Conservation (phyloP, 2,888 invertebrate genomes). For the Anarsia innoxiella region DNA sequence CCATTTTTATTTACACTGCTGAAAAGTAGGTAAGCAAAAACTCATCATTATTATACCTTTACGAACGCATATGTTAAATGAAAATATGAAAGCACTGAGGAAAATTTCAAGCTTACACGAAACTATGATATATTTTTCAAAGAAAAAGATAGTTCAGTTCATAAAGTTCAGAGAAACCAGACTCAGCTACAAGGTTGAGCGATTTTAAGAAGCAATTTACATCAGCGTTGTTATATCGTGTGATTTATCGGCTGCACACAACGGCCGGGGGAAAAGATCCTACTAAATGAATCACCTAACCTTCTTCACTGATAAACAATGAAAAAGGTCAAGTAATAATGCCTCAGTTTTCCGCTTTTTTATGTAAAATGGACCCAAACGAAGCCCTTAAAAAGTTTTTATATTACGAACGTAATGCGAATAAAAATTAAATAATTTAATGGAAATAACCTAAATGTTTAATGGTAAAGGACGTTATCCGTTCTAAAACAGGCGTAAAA, state of each 20-base stretch:
- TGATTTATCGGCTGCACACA: conserved; percentile 59
- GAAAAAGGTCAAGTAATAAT: background rate
- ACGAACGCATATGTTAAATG: too few species aligned
- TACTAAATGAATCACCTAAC: conserved; percentile 50
- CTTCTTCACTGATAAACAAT: conserved; percentile 35
- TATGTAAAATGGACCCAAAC: conserved; percentile 9
- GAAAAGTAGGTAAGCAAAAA: too few species aligned
- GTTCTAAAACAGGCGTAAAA: too few species aligned
- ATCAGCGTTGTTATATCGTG: conserved; percentile 50
- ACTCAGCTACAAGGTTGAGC: conserved; percentile 27
- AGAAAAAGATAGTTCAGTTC: too few species aligned
- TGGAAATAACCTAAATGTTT: too few species aligned
- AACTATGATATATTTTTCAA: too few species aligned
- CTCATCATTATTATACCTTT: too few species aligned
- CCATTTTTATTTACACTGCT: too few species aligned
- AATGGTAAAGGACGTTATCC: background rate
- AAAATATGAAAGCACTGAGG: too few species aligned
- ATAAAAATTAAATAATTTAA: conserved; percentile 11
- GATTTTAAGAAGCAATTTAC: conserved; percentile 40
- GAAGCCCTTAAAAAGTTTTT: conserved; percentile 9
- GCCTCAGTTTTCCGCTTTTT: conserved; percentile 5
- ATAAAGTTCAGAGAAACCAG: background rate
- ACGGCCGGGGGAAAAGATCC: conserved; percentile 34
- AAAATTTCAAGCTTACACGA: too few species aligned
- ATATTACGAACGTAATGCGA: conserved; percentile 4